A percentile compares a stretch with the other conserved stretches of the same genome.
Evolutionary conservation across 1,140 invertebrate genomes (phyloP).

Genomic region (Neodiprion lecontei): DNA sequence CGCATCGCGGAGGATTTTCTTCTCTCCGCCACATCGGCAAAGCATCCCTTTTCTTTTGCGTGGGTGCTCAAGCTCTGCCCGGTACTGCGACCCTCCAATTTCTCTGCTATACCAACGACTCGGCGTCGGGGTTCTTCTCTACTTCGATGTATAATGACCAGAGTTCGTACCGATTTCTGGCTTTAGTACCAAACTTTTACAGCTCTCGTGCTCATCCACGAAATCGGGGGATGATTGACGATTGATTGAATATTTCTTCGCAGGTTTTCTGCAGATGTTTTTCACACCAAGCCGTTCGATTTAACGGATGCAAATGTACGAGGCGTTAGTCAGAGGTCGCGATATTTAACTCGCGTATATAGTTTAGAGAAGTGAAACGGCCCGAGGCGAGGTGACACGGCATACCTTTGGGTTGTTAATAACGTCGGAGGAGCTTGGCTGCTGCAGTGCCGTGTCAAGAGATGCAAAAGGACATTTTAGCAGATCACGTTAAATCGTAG

Average conservation of each 20-base stretch:
- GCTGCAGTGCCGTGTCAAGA: background rate
- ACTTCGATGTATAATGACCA: too few species aligned
- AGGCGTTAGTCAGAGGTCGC: background rate
- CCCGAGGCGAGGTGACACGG: background rate
- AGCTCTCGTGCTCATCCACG: background rate
- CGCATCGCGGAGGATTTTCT: background rate
- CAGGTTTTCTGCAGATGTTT: constrained; percentile 17
- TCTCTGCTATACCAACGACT: background rate
- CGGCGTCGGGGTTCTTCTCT: too few species aligned
- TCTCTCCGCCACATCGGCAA: background rate
- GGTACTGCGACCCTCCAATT: background rate
- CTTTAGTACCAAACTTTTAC: too few species aligned
- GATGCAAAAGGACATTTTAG: constrained; percentile 33
- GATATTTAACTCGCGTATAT: too few species aligned
- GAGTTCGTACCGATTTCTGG: too few species aligned
- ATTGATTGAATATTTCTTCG: constrained; percentile 10
- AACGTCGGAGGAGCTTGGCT: background rate
- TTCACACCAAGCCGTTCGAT: constrained; percentile 4
- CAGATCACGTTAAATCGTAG: constrained; percentile 50
- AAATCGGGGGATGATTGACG: constrained; percentile 19
- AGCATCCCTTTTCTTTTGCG: constrained; percentile 7
- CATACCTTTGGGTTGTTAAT: background rate
- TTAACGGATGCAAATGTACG: too few species aligned
- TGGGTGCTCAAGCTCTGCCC: background rate
- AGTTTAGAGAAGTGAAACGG: too few species aligned